Evolutionary conservation across 2,888 invertebrate species (phyloP), one percentile per base, ranked within the genome.

Genomic region (Drosophila merina): DNA sequence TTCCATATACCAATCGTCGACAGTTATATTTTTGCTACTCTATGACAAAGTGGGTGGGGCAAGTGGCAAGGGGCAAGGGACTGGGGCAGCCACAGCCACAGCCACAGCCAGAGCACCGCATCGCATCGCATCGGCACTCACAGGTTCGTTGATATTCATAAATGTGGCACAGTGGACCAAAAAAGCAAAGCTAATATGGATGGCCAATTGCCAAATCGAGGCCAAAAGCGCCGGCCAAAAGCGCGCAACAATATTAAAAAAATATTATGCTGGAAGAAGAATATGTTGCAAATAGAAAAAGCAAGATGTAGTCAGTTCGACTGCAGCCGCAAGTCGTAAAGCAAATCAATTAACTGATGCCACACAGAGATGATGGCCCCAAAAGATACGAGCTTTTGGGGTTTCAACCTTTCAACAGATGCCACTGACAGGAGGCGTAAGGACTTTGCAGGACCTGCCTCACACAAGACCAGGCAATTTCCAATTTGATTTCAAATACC

Each of bases 1-100:
- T 28, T 50, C 49, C 36, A 44, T 57, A 52, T 60, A 14, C 62
- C 75, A 77, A 80, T 77, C 79, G 86, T 86, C 83, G 86, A 80
- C 82, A 83, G 80, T 83, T 86, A 83, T 86, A 82, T 82, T 86
- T 82, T 77, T 80, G 80, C 76, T 74, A 86, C 83, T 79, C 79
- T 77, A 79, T 85, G 81, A 84, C 12, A 62, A 54, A 44, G 55
- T 10, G 12, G 49, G 48, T 20, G 20, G 20, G 14, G 28, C 48
- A 31, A 8, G 28, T 4, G 1, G 26, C 20, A 20, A 4, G 4
- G 10, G 45, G 45, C 54, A 49, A 56, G 57, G 50, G 76, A 57
- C 52, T 20, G 40, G 40, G 49, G 40, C 25, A 31, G 20, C 20
- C 20, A 20, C 14, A 14, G 20, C 20, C 20, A 20, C 20, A 20